phyloP scores from a whole-genome alignment of 92 coral and sea anemone species.

The Desmophyllum pertusum region DNA sequence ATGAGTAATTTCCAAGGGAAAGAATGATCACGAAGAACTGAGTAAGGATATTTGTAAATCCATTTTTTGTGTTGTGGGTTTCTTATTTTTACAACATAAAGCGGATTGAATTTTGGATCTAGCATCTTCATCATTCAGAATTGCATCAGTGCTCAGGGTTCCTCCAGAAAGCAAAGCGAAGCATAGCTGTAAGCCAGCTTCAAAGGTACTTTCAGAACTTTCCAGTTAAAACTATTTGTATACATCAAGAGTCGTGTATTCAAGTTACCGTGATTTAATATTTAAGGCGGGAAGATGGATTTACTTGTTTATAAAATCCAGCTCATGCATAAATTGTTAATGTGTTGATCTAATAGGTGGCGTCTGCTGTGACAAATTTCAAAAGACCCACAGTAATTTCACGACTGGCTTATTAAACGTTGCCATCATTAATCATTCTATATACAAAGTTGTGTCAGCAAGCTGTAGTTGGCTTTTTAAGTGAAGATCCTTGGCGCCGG shows the following conservation, averaged over 20 bases:
- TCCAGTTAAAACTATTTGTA: neutral
- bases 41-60: neutral
- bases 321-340: neutral
- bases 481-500: neutral
- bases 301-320: neutral
- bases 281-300: neutral
- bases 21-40: neutral
- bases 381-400: neutral
- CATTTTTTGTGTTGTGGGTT: neutral
- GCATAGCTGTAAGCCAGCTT: neutral
- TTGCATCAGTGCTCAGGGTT: slow-evolving; percentile 12
- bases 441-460: neutral
- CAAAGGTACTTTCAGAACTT: neutral
- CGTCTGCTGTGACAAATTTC: neutral
- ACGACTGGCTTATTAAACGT: neutral
- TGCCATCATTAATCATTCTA: neutral
- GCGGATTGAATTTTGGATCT: slow-evolving; percentile 19
- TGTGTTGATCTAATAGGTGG: neutral
- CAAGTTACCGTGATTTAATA: neutral
- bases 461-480: neutral
- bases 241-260: neutral
- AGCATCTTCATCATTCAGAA: neutral
- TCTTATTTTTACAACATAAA: slow-evolving; percentile 7
- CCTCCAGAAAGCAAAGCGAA: neutral
- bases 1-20: neutral